Evolutionary conservation across 53 echinoderm and acorn worm species (phyloP), one percentile per base, ranked within the genome.

Genomic region (Arbacia lixula): DNA sequence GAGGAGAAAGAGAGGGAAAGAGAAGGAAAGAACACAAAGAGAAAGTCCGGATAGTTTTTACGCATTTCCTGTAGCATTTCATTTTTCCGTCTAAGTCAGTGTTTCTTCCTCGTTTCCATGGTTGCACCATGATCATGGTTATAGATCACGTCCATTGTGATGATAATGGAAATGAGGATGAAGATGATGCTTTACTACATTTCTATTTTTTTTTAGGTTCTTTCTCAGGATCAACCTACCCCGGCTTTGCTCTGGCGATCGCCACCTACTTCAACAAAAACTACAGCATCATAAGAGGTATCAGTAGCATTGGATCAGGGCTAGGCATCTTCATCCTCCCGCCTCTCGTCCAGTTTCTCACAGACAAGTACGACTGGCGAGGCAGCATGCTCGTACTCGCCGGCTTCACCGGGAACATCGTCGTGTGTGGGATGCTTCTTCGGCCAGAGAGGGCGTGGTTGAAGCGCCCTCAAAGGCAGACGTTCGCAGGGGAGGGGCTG

Each of bases 191-290:
- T n/a, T n/a, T n/a, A n/a, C n/a, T n/a, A n/a, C n/a, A n/a, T n/a
- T n/a, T n/a, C n/a, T n/a, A n/a, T n/a, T n/a, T 62, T 17, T 62
- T 63, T 36, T n/a, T 38, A 76, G 76, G 76, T 11, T 6, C 24
- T 36, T 54, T 37, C 38, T 35, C 76, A 12, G 76, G 76, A 37
- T 36, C 76, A 16, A 19, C 16, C 36, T 76, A 35, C 26, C 76
- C 76, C 2, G 76, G 38, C 36, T 37, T 5, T 36, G 36, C 22
- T 31, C n/a, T 76, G 22, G 57, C 76, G 1, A 21, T 76, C 19
- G 76, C 76, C 6, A 31, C 36, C 24, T 76, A 76, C 76, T 76
- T 76, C 37, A n/a, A 2, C 10, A 76, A 55, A 9, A 76, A 76
- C 57, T 76, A 20, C 38, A 76, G 56, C 76, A 56, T 24, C 12